Evolutionary conservation across 2,113 vertebrate species (phyloP), one percentile per base, ranked within the genome.

Genomic region (Phalacrocorax pelagicus): DNA sequence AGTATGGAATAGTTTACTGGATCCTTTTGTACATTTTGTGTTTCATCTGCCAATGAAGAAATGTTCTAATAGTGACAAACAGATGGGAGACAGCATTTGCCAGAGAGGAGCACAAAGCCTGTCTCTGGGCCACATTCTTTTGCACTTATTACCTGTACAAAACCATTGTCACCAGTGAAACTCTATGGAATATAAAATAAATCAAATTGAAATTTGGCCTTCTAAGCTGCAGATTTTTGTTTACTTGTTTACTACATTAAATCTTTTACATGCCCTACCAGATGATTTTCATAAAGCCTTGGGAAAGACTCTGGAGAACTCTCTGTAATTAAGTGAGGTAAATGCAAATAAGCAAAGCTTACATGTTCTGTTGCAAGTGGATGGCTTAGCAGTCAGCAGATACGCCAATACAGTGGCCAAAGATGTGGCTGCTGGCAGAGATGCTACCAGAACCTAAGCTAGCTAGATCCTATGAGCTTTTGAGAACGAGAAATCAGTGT

Each of bases 21-120:
- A 92, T 92, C 70, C 81, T 91, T 94, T 88, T 87, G 67, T 80
- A 69, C 84, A 57, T 94, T 91, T 94, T 92, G 88, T 32, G 85
- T 96, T 91, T 95, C 84, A 94, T 96, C 85, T 96, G 80, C 92
- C 92, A 95, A 18, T n/a, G 59, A 84, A 96, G 75, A 95, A 88
- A 90, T 59, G 62, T 81, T 95, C 57, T 82, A 83, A 88, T 81
- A 83, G 80, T 72, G 83, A 94, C 92, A 91, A 90, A 84, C 96
- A 97, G 96, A 97, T 97, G 92, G 90, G 90, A 89, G 49, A 47
- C 46, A 82, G 42, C 66, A 21, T 77, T 95, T 92, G 91, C 91
- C 95, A 96, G 77, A 94, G 92, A 93, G 36, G 70, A 97, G 55
- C 58, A 59, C 17, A 5, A 90, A 91, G 78, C 36, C 23, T 89